Evolutionary conservation across 2,113 vertebrate genomes (phyloP), one percentile per base, ranked within the genome.

Genomic region (Brachyhypopomus occidentalis): DNA sequence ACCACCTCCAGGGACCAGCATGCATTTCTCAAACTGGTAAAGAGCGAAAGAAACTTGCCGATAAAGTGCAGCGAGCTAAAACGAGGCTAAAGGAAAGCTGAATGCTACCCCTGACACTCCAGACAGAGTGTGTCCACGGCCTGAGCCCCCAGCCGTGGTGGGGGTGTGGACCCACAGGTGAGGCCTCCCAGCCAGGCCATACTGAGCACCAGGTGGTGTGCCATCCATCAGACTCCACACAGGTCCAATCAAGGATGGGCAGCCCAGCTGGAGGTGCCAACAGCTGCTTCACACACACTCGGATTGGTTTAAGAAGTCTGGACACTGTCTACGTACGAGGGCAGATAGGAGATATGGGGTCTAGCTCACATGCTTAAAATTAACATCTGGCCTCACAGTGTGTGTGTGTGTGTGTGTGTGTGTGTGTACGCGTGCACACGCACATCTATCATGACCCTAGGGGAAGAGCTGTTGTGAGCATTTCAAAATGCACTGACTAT

Each of bases 261-360:
- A 85, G 84, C 83, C 90, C 90, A 93, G 91, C 90, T 90, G 92
- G 91, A 93, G 88, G 86, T 79, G 89, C 87, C 83, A 90, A 91
- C 93, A 93, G 93, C 92, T 94, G 93, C 92, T 92, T 83, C 48
- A 81, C 73, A 81, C 83, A 85, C 90, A 90, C 90, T 87, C 77
- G 83, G 86, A 87, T 62, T 92, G 89, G 90, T 90, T 92, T 85
- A 90, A 89, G 89, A 72, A 85, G 86, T 89, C 83, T 70, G 86
- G 82, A 89, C 88, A 52, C 63, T 80, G 58, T 82, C 84, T 85
- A 84, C 85, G 77, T 60, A 84, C 17, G 74, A 79, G 71, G 67
- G 80, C 64, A 38, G 45, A 82, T 22, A 91, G 88, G 82, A 85
- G 85, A 84, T 84, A 87, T 73, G 78, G 70, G 74, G 79, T 69